These are phyloP conservation scores for Zaprionus nigranus DNA, from an alignment of 1,140 invertebrate species.

Conservation along the genomic window DNA sequence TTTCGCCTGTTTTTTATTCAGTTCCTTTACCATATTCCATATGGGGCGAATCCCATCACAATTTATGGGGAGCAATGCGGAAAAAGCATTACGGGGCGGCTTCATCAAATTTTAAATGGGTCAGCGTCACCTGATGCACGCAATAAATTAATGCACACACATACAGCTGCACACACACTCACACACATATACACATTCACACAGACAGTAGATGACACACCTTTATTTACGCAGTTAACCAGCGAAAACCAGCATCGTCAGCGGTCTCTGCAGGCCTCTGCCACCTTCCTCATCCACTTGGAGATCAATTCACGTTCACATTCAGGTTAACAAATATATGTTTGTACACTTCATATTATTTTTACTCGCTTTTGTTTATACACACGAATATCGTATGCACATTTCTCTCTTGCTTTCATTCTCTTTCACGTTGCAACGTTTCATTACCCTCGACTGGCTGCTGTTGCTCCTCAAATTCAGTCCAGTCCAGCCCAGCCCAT, in stretches of 20 bases:
- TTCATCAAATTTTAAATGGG: conserved; percentile 50
- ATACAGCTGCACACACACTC: neutral
- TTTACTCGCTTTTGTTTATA: conserved; percentile 54
- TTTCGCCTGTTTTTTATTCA: neutral
- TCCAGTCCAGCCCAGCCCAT: neutral
- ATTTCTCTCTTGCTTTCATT: conserved; percentile 27
- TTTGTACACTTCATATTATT: conserved; percentile 47
- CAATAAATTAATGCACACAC: conserved; percentile 39
- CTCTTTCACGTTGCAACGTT: conserved; percentile 50
- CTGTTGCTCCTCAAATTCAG: neutral
- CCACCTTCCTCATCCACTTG: neutral
- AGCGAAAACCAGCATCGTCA: conserved; percentile 6
- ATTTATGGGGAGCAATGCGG: conserved; percentile 12
- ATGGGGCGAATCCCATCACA: conserved; percentile 14
- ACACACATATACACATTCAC: neutral
- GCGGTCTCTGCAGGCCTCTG: neutral
- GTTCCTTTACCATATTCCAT: conserved; percentile 3
- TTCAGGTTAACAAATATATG: conserved; percentile 54
- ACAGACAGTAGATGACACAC: neutral
- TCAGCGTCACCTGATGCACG: conserved; percentile 44
- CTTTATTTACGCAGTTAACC: conserved; percentile 34
- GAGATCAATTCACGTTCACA: neutral
- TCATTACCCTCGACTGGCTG: conserved; percentile 43
- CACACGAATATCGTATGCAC: neutral
- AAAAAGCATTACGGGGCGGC: conserved; percentile 16